Evolutionary conservation across 30 jellyfish, hydroid and myxozoan genomes (phyloP).

Genomic region (Hydractinia symbiolongicarpus): DNA sequence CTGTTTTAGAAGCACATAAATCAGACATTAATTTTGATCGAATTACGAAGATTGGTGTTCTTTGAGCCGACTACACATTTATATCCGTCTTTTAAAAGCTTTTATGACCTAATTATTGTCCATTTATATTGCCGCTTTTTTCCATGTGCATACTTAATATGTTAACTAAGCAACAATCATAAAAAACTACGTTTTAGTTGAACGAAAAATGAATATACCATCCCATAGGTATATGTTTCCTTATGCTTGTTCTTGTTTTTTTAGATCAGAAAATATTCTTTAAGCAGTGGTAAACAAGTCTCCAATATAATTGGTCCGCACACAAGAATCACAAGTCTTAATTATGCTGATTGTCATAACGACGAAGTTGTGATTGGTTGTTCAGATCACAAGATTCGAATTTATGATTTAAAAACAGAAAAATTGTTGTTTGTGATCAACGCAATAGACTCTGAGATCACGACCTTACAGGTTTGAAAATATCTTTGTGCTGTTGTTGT

Average conservation of each 20-base stretch:
- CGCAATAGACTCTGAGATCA: constrained; percentile 35
- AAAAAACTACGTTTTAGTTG: too few species aligned
- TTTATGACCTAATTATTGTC: too few species aligned
- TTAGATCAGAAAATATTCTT: constrained; percentile 37
- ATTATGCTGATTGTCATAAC: neutral
- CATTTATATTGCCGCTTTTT: too few species aligned
- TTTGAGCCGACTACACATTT: too few species aligned
- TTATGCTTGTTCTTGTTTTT: neutral
- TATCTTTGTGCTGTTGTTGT: neutral
- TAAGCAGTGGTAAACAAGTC: constrained; percentile 16
- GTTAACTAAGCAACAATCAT: too few species aligned
- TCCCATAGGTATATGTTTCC: too few species aligned
- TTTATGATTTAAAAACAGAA: constrained; percentile 36
- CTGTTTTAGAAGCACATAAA: too few species aligned
- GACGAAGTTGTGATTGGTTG: constrained; percentile 53
- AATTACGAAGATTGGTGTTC: too few species aligned
- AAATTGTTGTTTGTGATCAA: constrained; percentile 9
- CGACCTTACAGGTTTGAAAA: constrained; percentile 56
- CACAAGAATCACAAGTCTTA: constrained; percentile 31
- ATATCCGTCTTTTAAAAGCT: too few species aligned
- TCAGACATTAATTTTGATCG: too few species aligned
- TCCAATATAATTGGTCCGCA: constrained; percentile 51
- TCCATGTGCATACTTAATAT: too few species aligned
- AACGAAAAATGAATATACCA: too few species aligned
- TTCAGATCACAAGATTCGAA: constrained; percentile 49